Percentiles rank a stretch among this genome's conserved stretches.
phyloP scores from a whole-genome alignment of 2,888 invertebrate genomes.

The Apocheima hispidaria region DNA sequence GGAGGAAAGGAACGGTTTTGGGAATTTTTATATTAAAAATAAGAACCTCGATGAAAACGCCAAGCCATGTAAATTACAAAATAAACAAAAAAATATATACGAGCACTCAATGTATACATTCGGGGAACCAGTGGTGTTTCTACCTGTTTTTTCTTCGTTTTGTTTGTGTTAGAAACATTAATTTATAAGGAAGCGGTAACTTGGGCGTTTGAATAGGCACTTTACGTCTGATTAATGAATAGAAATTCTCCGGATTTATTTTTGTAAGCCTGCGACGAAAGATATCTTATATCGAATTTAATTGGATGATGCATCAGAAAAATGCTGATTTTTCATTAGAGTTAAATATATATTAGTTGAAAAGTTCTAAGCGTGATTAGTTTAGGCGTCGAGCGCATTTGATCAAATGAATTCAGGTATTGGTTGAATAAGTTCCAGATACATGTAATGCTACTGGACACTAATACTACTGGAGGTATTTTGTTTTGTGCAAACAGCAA shows the following conservation, averaged over 20 bases:
- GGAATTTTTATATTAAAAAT: constrained; percentile 51
- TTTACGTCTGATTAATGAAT: constrained; percentile 72
- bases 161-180: constrained; percentile 64
- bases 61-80: constrained; percentile 40
- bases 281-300: constrained; percentile 55
- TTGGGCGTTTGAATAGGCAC: constrained; percentile 58
- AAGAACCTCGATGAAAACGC: constrained; percentile 41
- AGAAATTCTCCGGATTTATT: constrained; percentile 58
- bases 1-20: constrained; percentile 53
- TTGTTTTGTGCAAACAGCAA: too few relatives aligned
- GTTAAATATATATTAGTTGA: constrained; percentile 5
- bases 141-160: constrained; percentile 50
- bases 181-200: constrained; percentile 67
- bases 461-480: too few relatives aligned
- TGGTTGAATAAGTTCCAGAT: too few relatives aligned
- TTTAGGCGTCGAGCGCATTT: too few relatives aligned
- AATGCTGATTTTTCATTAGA: constrained; percentile 38
- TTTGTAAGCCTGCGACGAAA: constrained; percentile 55
- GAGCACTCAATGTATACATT: constrained; percentile 35
- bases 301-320: constrained; percentile 69
- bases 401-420: too few relatives aligned
- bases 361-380: not conserved
- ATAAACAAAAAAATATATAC: constrained; percentile 27
- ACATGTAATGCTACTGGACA: too few relatives aligned
- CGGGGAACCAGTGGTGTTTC: constrained; percentile 31